A percentile compares a stretch with the other conserved stretches of the same genome.
Conservation (phyloP, 2,113 vertebrate genomes). For the Dipodomys ordii region DNA sequence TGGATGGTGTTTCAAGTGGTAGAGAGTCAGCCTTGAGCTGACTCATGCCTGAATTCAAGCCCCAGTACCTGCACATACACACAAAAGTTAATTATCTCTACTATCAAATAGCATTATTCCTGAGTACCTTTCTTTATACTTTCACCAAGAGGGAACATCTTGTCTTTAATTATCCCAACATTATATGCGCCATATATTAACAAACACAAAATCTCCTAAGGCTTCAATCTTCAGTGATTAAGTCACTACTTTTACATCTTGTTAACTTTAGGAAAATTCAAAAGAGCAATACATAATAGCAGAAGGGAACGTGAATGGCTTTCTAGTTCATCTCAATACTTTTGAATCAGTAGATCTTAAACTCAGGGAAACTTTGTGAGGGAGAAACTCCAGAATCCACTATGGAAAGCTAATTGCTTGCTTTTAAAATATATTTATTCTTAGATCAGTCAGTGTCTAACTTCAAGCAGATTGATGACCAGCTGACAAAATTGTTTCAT, state of each 20-base stretch:
- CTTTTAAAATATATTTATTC: conserved; percentile 65
- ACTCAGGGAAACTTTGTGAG: conserved; percentile 69
- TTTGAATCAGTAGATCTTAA: conserved; percentile 73
- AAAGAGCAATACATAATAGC: not conserved
- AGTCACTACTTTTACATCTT: conserved; percentile 15
- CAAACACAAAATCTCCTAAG: conserved; percentile 29
- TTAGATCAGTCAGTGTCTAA: not conserved
- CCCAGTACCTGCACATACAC: too few species aligned
- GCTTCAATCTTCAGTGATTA: not conserved
- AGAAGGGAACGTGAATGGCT: conserved; percentile 49
- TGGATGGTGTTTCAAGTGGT: too few species aligned
- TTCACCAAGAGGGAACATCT: not conserved
- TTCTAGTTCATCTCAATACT: conserved; percentile 57
- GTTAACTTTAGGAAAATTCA: conserved; percentile 57
- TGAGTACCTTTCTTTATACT: not conserved
- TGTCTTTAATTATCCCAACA: not conserved
- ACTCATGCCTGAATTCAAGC: too few species aligned
- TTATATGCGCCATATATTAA: not conserved
- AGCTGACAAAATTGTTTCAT: conserved; percentile 2
- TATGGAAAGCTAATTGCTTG: conserved; percentile 70
- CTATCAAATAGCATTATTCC: not conserved
- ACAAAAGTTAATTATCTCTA: too few species aligned
- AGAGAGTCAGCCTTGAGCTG: too few species aligned
- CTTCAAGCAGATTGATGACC: not conserved
- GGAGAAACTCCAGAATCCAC: conserved; percentile 54